Evolutionary conservation across 2,888 invertebrate species (phyloP), one percentile per base, ranked within the genome.

Genomic region (Amblyjoppa fuscipennis): DNA sequence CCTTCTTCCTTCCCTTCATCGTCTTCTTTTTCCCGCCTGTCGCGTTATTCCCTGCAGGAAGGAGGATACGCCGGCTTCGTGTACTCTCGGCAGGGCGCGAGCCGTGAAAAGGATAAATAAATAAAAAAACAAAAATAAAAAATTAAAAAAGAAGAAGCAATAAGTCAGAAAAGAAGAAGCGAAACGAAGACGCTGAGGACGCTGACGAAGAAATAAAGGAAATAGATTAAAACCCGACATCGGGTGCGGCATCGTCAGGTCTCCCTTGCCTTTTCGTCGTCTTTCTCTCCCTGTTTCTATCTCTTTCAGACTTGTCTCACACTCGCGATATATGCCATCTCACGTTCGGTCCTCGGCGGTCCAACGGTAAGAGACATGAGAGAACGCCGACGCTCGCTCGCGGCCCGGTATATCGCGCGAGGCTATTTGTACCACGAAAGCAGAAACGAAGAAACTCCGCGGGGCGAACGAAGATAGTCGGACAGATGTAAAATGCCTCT

Each of bases 341-440:
- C 71, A 41, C 68, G 51, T 68, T 68, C 59, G 64, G 69, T 56
- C 73, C 64, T 75, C 89, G 88, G 73, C 20, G 31, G 28, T 88
- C 79, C 85, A 56, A 31, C 70, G 84, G 86, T 78, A 84, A 86
- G 88, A 90, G 89, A 92, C 90, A 90, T 89, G 88, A 91, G 74
- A 89, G 91, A 90, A 89, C 89, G 91, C 91, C 92, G 91, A 91
- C 91, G 89, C 83, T 84, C 83, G 87, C 84, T 78, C 81, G 85
- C 88, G 89, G 64, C 66, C 41, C 53, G 89, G 86, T 70, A 68
- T 73, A 34, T 74, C 75, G 88, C 88, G 89, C 87, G 80, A 85
- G 89, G 91, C 92, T 93, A 93, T 93, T 93, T 93, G 93, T 93
- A 93, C 91, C 87, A 89, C 90, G 83, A 88, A 70, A 88, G 83